Evolutionary conservation across 2,797 vertebrate genomes (phyloP).

Genomic region (Lutjanus campechanus): DNA sequence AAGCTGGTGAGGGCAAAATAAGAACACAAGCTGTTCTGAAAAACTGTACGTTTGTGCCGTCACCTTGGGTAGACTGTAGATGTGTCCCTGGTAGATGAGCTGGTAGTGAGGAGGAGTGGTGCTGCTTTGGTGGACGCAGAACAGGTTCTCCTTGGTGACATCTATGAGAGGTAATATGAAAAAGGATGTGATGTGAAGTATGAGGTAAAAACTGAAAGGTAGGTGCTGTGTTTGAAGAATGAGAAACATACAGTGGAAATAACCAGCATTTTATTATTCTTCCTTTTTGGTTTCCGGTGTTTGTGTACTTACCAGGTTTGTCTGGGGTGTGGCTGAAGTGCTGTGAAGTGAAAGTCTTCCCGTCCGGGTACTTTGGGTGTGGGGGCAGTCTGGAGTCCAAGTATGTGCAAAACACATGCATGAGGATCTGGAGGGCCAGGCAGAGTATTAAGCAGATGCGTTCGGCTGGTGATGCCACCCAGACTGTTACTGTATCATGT

Average conservation of each 20-base stretch:
- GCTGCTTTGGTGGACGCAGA: slow-evolving; percentile 96
- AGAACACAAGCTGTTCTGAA: slow-evolving; percentile 3
- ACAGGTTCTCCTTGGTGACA: slow-evolving; percentile 93
- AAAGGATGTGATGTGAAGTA: neutral
- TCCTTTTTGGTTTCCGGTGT: neutral
- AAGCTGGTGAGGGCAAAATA: neutral
- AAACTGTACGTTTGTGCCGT: slow-evolving; percentile 3
- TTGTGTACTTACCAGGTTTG: slow-evolving; percentile 89
- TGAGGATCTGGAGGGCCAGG: slow-evolving; percentile 88
- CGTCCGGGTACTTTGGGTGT: slow-evolving; percentile 97
- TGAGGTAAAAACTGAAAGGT: neutral
- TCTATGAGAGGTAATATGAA: slow-evolving; percentile 79
- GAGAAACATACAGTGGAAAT: neutral
- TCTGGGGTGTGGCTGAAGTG: slow-evolving; percentile 95
- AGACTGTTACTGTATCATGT: neutral
- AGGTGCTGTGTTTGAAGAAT: neutral
- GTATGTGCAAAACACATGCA: slow-evolving; percentile 96
- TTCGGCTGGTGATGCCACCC: neutral
- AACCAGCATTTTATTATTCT: neutral
- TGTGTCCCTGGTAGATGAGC: slow-evolving; percentile 93
- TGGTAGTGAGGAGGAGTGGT: slow-evolving; percentile 95
- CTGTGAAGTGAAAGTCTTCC: slow-evolving; percentile 97
- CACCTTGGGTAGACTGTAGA: slow-evolving; percentile 98
- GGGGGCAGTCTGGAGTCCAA: slow-evolving; percentile 96
- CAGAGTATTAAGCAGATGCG: neutral